A percentile compares a stretch with the other conserved stretches of the same genome.
Evolutionary conservation across 2,797 vertebrate genomes (phyloP).

Genomic region (Stomatorhinus walkeri): DNA sequence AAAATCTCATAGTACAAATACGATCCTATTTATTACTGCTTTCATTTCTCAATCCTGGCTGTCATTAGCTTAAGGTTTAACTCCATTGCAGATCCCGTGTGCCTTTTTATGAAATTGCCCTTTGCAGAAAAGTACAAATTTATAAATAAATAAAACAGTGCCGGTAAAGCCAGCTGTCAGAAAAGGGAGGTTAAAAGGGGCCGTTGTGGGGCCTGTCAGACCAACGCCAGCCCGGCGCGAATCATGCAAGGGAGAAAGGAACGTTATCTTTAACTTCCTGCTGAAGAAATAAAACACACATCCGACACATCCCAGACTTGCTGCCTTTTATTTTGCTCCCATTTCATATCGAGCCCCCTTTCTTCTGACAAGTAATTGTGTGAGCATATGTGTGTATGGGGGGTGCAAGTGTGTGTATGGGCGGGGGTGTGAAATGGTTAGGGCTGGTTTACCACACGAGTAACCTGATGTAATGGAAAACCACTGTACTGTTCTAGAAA

Average conservation of each 20-base stretch:
- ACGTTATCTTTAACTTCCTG: constrained; percentile 29
- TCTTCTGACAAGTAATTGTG: constrained; percentile 31
- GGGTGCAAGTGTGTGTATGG: constrained; percentile 21
- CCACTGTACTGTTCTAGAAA: background rate
- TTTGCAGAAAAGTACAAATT: constrained; percentile 41
- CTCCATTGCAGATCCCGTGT: constrained; percentile 17
- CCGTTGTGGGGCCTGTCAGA: constrained; percentile 55
- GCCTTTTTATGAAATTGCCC: constrained; percentile 17
- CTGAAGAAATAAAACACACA: constrained; percentile 47
- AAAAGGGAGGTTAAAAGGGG: constrained; percentile 60
- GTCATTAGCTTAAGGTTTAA: constrained; percentile 9
- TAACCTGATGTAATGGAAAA: constrained; percentile 5
- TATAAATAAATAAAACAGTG: constrained; percentile 58
- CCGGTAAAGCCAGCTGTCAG: constrained; percentile 61
- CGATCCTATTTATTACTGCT: background rate
- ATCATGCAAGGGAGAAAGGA: constrained; percentile 41
- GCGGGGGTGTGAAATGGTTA: constrained; percentile 32
- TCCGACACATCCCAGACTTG: constrained; percentile 41
- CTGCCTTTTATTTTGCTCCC: constrained; percentile 40
- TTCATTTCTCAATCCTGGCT: background rate
- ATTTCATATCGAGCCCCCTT: constrained; percentile 35
- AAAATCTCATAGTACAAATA: background rate
- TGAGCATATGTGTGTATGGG: constrained; percentile 19
- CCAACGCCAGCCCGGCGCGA: constrained; percentile 46
- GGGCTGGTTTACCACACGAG: constrained; percentile 5